phyloP scores from a whole-genome alignment of 2,888 invertebrate species.

The Heliconius sara region DNA sequence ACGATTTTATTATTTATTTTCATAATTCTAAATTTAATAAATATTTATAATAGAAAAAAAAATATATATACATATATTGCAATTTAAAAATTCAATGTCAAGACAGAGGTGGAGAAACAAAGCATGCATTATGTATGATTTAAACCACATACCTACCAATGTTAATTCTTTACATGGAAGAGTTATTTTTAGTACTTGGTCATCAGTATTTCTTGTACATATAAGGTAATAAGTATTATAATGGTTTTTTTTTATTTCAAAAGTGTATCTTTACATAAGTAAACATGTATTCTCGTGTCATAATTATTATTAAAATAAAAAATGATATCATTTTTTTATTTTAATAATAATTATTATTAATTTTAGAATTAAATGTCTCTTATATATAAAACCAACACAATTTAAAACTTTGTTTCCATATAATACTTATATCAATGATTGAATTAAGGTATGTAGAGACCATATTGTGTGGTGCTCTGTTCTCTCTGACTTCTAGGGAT shows the following conservation, averaged over 20 bases:
- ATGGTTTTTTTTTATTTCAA: neutral
- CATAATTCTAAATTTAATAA: neutral
- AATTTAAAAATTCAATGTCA: conserved; percentile 1
- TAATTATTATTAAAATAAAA: too few relatives aligned
- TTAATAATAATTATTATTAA: too few relatives aligned
- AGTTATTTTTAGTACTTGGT: conserved; percentile 17
- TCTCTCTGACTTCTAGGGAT: too few relatives aligned
- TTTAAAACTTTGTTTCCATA: too few relatives aligned
- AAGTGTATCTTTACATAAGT: neutral
- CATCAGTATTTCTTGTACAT: neutral
- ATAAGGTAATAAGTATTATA: conserved; percentile 2
- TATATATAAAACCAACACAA: too few relatives aligned
- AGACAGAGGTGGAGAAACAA: neutral
- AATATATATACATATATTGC: neutral
- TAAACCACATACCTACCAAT: neutral
- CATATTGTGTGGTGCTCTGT: too few relatives aligned
- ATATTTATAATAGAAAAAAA: neutral
- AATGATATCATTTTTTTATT: too few relatives aligned
- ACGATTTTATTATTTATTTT: neutral
- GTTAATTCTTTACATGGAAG: neutral
- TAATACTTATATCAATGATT: too few relatives aligned
- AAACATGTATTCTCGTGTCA: neutral
- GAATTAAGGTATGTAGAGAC: too few relatives aligned
- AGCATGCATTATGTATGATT: conserved; percentile 18
- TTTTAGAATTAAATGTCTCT: too few relatives aligned